These are phyloP conservation scores for Hippocampus zosterae DNA, from an alignment of 2,113 vertebrate species.

Conservation along the genomic window DNA sequence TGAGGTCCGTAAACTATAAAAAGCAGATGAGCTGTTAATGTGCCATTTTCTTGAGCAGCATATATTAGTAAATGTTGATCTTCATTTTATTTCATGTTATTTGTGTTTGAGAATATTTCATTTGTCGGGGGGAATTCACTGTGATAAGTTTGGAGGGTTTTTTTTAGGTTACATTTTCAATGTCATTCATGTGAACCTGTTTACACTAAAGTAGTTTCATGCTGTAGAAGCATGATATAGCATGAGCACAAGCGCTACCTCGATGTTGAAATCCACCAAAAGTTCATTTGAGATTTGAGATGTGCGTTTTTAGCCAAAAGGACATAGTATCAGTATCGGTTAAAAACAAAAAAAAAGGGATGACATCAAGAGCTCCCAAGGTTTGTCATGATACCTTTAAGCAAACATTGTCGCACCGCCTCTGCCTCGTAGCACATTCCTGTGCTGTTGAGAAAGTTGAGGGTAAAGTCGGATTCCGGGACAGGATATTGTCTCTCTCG, in stretches of 20 bases:
- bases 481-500: constrained; percentile 68
- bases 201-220: not conserved
- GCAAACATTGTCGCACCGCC: constrained; percentile 79
- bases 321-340: not conserved
- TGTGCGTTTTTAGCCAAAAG: not conserved
- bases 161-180: no score
- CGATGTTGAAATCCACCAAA: not conserved
- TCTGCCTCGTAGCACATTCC: constrained; percentile 82
- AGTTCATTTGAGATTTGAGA: not conserved
- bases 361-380: not conserved
- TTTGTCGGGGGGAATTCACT: no score
- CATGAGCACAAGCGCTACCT: not conserved
- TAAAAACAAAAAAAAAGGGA: not conserved
- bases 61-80: no score
- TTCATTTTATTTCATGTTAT: no score
- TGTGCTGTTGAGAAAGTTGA: constrained; percentile 70
- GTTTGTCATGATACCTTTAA: constrained; percentile 67
- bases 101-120: no score
- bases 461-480: constrained; percentile 63
- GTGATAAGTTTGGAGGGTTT: no score
- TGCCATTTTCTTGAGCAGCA: no score
- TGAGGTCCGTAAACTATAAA: no score
- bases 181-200: no score
- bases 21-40: no score
- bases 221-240: not conserved